Conservation (phyloP, 2,888 invertebrate genomes). For the Dioctria rufipes region DNA sequence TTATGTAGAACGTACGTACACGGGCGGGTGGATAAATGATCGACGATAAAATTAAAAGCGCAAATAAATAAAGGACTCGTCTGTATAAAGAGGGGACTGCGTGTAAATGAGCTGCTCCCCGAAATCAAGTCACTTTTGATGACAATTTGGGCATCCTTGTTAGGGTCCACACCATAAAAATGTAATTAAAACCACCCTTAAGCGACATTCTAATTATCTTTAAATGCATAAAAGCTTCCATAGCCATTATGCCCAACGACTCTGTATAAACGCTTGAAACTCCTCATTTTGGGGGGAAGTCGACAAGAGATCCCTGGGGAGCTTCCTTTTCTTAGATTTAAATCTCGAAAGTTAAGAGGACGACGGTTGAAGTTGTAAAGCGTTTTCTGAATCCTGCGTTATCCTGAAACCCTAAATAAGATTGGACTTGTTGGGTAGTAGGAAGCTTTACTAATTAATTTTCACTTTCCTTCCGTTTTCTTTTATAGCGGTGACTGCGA, state of each 20-base stretch:
- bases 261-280: background rate
- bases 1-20: background rate
- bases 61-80: constrained; percentile 55
- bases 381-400: constrained; percentile 38
- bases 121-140: constrained; percentile 48
- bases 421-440: constrained; percentile 55
- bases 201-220: constrained; percentile 59
- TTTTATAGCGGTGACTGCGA: constrained; percentile 17
- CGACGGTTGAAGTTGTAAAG: constrained; percentile 29
- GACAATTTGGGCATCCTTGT: constrained; percentile 41
- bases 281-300: constrained; percentile 20
- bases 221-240: constrained; percentile 56
- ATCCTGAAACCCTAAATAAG: constrained; percentile 54
- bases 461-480: constrained; percentile 42
- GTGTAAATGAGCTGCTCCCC: constrained; percentile 39
- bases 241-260: constrained; percentile 34
- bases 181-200: constrained; percentile 59
- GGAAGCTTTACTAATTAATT: constrained; percentile 59
- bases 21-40: constrained; percentile 53
- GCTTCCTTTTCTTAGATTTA: constrained; percentile 55
- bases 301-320: constrained; percentile 54
- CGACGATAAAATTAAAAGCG: constrained; percentile 58
- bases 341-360: constrained; percentile 55
- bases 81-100: background rate
- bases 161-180: constrained; percentile 54